A percentile compares a stretch with the other conserved stretches of the same genome.
phyloP scores from a whole-genome alignment of 2,113 vertebrate species.

The Semnornis frantzii region DNA sequence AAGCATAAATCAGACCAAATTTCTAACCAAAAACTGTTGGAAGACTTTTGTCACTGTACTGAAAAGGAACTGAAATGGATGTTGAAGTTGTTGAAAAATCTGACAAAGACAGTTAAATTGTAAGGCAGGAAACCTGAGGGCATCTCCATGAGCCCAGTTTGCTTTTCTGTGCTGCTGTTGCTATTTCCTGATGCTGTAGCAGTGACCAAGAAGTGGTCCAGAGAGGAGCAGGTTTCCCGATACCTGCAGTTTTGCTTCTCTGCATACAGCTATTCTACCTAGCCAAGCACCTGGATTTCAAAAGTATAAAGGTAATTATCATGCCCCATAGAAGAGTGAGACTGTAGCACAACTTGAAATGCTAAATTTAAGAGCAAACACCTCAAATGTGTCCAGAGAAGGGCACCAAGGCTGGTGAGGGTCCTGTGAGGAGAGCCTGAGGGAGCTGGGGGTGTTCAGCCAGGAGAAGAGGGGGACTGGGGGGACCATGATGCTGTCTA shows the following conservation, averaged over 20 bases:
- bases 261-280: background rate
- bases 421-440: too few species aligned
- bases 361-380: background rate
- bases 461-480: too few species aligned
- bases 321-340: background rate
- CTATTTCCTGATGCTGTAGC: background rate
- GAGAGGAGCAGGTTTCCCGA: background rate
- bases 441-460: too few species aligned
- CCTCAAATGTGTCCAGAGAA: too few species aligned
- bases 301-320: background rate
- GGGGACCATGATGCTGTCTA: too few species aligned
- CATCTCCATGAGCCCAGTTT: background rate
- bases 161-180: background rate
- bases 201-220: background rate
- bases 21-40: background rate
- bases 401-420: too few species aligned
- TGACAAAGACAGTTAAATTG: background rate
- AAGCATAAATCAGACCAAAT: background rate
- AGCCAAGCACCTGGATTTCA: background rate
- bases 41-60: background rate
- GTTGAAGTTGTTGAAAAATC: background rate
- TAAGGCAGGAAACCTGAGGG: background rate
- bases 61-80: background rate
- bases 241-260: fast-evolving
- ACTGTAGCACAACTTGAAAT: background rate